Base-by-base conservation (phyloP, 1,140 invertebrate species). In the Heliothis virescens region DNA sequence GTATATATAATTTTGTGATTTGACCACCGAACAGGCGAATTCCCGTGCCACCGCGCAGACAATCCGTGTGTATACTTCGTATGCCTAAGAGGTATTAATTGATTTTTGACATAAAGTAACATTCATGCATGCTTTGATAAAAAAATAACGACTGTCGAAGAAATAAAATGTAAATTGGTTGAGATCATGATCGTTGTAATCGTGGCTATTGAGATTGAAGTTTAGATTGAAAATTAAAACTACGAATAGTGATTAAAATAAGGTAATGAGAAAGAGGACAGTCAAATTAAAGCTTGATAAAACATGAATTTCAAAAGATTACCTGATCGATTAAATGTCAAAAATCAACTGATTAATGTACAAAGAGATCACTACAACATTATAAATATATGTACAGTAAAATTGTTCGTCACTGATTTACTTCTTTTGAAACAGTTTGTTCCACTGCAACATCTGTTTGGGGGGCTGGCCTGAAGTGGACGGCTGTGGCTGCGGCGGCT, bases 351-450 rank as follows among this genome's bases (percentile, higher is more conserved):
- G 48, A 63, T 52, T 1, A 16, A 63, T 76, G 52, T 72, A 53
- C 60, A 74, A 41, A 60, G 18, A 62, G 47, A 65, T 29, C 16
- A 52, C 47, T n/a, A 76, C 48, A 53, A 76, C 60, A 75, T 16
- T 63, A 60, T 75, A 52, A 52, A 18, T 52, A 52, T 76, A 76
- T 76, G 50, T 76, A 52, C 60, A 63, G 16, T 47, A 21, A 2
- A 75, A 75, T 52, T 65, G 59, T 77, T 65, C 60, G 5, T 75
- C 74, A 76, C 74, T 62, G 73, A 71, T 85, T 87, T 87, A 90
- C 83, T 92, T 76, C 50, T 76, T 91, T 73, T 89, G 89, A 78
- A 92, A 92, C 16, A 92, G 83, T 78, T 91, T 88, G 82, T 90
- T 92, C 91, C 91, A 92, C 52, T 88, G 86, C 55, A 90, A 80